Base-by-base conservation (phyloP, 2,888 invertebrate genomes). In the Machimus atricapillus region DNA sequence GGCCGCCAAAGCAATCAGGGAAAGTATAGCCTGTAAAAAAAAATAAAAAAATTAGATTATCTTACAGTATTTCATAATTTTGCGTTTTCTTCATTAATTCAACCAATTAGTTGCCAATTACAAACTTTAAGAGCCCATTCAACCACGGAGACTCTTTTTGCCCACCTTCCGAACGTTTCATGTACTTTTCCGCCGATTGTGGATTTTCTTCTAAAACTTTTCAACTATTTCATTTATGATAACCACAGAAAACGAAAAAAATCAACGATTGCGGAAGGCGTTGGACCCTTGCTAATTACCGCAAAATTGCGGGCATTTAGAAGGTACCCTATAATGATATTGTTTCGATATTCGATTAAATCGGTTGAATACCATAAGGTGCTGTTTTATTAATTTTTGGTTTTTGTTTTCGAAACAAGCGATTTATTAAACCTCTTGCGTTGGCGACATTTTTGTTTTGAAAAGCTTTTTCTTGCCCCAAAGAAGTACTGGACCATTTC, bases 1-100 rank as follows among this genome's bases (percentile, higher is more conserved):
- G 6, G 90, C 91, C 7, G 90, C 91, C 88, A 92, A 88, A 76
- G 91, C 91, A 88, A 92, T 87, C 81, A 91, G 90, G 82, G 92
- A 90, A 87, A 90, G 90, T 88, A 92, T 88, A 52, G 90, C 89
- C 92, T 92, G 89, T 66, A 89, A 86, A 37, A 31, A 34, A 56
- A n/a, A 79, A 73, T 66, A 31, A 37, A 56, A n/a, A 79, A 73
- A 23, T 66, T 46, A 46, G 19, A 56, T 56, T 34, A 16, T n/a
- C 1, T 56, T 19, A 12, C 27, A 23, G 6, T 19, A 66, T 66
- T 66, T 66, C 66, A 66, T 23, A 66, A 23, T 9, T 7, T 16
- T 52, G n/a, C 52, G 52, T 52, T 52, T 52, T 52, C 52, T 52
- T 19, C 52, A 52, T 52, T 52, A 52, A 52, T 52, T 66, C 27